These are phyloP conservation scores for Astatoreochromis straeleni DNA, from an alignment of 2,113 vertebrate species.

Conservation along the genomic window DNA sequence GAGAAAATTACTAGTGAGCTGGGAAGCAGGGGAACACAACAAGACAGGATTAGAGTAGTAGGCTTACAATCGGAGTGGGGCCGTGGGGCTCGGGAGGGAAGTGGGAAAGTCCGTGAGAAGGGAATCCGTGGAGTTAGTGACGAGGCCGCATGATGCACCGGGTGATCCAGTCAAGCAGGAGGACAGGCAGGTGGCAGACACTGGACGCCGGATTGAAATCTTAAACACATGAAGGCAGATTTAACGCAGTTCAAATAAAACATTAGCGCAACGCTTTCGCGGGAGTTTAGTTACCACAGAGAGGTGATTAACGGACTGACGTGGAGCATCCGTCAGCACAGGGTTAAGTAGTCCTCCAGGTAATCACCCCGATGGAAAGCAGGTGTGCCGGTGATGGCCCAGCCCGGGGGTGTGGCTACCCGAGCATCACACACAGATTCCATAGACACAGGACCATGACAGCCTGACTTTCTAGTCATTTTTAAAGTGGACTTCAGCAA, in stretches of 20 bases:
- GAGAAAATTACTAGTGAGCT: not conserved
- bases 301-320: not conserved
- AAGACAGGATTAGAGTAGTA: not conserved
- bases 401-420: not conserved
- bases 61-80: not conserved
- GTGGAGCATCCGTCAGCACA: not conserved
- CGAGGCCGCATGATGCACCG: not conserved
- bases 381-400: not conserved
- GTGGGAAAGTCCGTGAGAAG: not conserved
- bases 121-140: not conserved
- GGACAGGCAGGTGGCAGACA: no score
- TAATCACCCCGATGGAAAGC: not conserved
- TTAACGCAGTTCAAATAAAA: not conserved
- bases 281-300: not conserved
- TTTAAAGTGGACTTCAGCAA: not conserved
- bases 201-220: no score
- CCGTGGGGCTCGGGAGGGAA: not conserved
- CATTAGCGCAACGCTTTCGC: rapidly evolving
- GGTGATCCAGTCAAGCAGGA: not conserved
- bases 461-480: not conserved
- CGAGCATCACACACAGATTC: not conserved
- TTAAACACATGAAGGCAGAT: not conserved
- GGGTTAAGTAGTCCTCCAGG: not conserved
- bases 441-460: not conserved
- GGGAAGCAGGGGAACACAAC: not conserved